Conservation (phyloP, 2,113 vertebrate species). For the Ictalurus furcatus region DNA sequence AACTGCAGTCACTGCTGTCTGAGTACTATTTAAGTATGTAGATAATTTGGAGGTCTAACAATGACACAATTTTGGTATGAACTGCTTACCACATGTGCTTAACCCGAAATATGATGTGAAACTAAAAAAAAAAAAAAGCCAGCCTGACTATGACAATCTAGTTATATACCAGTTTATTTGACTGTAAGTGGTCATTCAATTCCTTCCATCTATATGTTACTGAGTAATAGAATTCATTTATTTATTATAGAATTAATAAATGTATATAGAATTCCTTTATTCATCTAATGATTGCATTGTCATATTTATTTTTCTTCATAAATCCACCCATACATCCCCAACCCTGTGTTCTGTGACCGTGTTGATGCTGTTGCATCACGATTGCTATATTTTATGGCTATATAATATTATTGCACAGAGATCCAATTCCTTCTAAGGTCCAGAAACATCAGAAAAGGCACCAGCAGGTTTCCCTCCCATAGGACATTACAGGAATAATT, state of each 20-base stretch:
- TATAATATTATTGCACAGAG: not conserved
- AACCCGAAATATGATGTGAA: not conserved
- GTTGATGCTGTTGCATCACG: not conserved
- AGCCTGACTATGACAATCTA: not conserved
- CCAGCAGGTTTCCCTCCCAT: not conserved
- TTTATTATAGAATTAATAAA: too few relatives aligned
- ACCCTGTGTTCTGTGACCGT: not conserved
- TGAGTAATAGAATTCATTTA: too few relatives aligned
- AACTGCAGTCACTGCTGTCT: not conserved
- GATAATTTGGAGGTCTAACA: not conserved
- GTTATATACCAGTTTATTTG: not conserved
- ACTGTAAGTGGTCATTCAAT: not conserved
- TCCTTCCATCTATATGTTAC: not conserved
- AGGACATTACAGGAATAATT: slow-evolving; percentile 3
- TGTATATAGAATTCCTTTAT: too few relatives aligned
- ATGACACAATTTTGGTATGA: not conserved
- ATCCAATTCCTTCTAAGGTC: slow-evolving; percentile 3
- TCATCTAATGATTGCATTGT: not conserved
- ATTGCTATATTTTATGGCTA: slow-evolving; percentile 12
- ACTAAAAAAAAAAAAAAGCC: too few relatives aligned
- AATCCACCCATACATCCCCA: not conserved
- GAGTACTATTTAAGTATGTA: not conserved
- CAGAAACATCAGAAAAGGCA: slow-evolving; percentile 29
- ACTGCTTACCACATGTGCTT: not conserved
- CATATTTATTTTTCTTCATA: not conserved